These are phyloP conservation scores for Ceratina australensis DNA, from an alignment of 1,140 invertebrate species.

Conservation along the genomic window DNA sequence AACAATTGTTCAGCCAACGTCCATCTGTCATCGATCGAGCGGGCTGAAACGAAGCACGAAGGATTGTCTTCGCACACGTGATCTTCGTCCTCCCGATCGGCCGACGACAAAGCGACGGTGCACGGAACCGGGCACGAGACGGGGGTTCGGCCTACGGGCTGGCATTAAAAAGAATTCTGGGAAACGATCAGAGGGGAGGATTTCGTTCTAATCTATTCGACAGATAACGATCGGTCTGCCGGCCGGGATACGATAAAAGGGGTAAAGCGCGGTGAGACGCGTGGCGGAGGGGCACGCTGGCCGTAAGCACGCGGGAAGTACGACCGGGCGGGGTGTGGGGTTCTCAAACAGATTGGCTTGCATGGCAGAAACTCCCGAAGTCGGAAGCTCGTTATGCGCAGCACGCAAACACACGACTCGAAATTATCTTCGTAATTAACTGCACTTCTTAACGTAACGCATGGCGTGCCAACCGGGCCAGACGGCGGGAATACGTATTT, in stretches of 20 bases:
- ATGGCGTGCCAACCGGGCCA: slow-evolving; percentile 77
- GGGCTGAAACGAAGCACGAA: not conserved
- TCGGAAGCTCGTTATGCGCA: slow-evolving; percentile 78
- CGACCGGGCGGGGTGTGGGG: slow-evolving; percentile 35
- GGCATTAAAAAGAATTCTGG: slow-evolving; percentile 35
- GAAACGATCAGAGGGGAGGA: slow-evolving; percentile 40
- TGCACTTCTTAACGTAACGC: slow-evolving; percentile 79
- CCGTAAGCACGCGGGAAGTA: not conserved
- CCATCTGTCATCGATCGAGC: not conserved
- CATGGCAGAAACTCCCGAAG: slow-evolving; percentile 70
- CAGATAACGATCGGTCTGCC: slow-evolving; percentile 56
- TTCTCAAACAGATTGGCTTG: slow-evolving; percentile 72
- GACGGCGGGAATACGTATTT: slow-evolving; percentile 74
- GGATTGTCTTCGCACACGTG: not conserved
- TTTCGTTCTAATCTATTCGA: slow-evolving; percentile 57
- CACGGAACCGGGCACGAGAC: too few species aligned
- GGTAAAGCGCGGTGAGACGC: slow-evolving; percentile 9
- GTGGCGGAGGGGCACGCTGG: slow-evolving; percentile 10
- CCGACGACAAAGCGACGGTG: not conserved
- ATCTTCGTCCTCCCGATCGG: not conserved
- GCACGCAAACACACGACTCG: slow-evolving; percentile 77
- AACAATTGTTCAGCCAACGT: not conserved
- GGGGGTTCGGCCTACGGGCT: not conserved
- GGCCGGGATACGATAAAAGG: slow-evolving; percentile 45
- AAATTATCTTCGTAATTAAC: slow-evolving; percentile 81